phyloP scores from a whole-genome alignment of 2,113 vertebrate species.

The Scophthalmus maximus region DNA sequence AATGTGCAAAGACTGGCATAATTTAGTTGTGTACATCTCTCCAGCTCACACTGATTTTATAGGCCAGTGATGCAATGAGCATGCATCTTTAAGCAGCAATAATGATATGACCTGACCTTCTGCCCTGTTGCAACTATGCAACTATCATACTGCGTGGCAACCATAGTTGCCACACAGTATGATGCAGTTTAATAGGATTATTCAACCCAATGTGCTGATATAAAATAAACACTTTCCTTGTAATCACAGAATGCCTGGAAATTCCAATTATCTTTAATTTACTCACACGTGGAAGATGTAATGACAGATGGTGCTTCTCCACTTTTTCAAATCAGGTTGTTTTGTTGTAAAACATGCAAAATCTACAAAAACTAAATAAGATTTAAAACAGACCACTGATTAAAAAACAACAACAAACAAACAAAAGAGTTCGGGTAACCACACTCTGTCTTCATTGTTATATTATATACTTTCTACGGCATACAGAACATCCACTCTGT shows the following conservation, averaged over 20 bases:
- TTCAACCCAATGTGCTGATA: not conserved
- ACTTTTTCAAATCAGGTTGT: not conserved
- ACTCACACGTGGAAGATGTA: not conserved
- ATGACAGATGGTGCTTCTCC: not conserved
- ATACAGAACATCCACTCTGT: too few species aligned
- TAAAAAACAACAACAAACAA: too few species aligned
- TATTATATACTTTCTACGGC: too few species aligned
- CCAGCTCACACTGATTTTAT: not conserved
- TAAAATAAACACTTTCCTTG: not conserved
- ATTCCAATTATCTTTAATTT: not conserved
- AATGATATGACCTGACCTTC: constrained; percentile 1
- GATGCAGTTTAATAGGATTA: not conserved
- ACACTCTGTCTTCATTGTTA: not conserved
- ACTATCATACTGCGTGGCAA: too few species aligned
- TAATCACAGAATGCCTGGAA: not conserved
- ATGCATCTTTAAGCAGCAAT: not conserved
- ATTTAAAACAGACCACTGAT: not conserved
- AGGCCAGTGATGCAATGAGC: constrained; percentile 20
- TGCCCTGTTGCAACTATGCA: constrained; percentile 7
- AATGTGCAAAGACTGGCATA: not conserved
- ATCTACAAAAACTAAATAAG: not conserved
- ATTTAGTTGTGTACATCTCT: not conserved
- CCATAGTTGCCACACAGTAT: too few species aligned
- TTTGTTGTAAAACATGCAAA: not conserved
- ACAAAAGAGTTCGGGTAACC: not conserved